These are phyloP conservation scores for Melanotaenia boesemani DNA, from an alignment of 2,797 vertebrate species.

Conservation along the genomic window DNA sequence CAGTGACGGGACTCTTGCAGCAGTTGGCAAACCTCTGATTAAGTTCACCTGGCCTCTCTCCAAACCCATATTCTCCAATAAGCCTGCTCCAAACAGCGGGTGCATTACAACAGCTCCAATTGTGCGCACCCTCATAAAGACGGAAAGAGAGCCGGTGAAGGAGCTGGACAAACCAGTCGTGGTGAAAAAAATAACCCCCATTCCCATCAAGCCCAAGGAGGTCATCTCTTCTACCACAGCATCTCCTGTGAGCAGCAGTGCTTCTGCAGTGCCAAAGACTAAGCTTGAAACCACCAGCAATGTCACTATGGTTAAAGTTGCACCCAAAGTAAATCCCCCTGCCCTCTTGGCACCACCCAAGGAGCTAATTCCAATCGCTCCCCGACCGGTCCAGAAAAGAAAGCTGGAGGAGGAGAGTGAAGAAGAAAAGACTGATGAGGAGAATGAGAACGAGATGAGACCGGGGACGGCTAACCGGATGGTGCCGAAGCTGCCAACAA, in stretches of 20 bases:
- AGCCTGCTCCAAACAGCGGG: conserved; percentile 69
- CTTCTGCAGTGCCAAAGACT: conserved; percentile 80
- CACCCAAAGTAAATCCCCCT: conserved; percentile 75
- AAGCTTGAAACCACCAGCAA: conserved; percentile 81
- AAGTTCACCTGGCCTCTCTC: conserved; percentile 88
- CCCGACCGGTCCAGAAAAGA: conserved; percentile 70
- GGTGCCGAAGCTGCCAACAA: conserved; percentile 82
- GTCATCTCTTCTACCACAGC: conserved; percentile 56
- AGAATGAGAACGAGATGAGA: conserved; percentile 67
- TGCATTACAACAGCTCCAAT: conserved; percentile 74
- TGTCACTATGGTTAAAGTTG: conserved; percentile 82
- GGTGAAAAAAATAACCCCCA: conserved; percentile 72
- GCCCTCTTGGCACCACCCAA: conserved; percentile 70
- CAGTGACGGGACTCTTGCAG: conserved; percentile 86
- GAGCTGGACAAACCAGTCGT: conserved; percentile 67
- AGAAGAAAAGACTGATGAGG: conserved; percentile 78
- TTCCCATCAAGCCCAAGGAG: conserved; percentile 83
- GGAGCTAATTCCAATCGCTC: conserved; percentile 74
- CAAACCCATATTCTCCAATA: conserved; percentile 86
- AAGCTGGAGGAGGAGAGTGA: conserved; percentile 81
- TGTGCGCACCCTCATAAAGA: conserved; percentile 77
- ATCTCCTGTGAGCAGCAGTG: conserved; percentile 66
- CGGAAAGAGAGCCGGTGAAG: conserved; percentile 68
- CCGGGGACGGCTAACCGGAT: conserved; percentile 78
- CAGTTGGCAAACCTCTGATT: conserved; percentile 87